These are phyloP conservation scores for Stramonita haemastoma DNA, from an alignment of 2,888 invertebrate species.

Conservation along the genomic window DNA sequence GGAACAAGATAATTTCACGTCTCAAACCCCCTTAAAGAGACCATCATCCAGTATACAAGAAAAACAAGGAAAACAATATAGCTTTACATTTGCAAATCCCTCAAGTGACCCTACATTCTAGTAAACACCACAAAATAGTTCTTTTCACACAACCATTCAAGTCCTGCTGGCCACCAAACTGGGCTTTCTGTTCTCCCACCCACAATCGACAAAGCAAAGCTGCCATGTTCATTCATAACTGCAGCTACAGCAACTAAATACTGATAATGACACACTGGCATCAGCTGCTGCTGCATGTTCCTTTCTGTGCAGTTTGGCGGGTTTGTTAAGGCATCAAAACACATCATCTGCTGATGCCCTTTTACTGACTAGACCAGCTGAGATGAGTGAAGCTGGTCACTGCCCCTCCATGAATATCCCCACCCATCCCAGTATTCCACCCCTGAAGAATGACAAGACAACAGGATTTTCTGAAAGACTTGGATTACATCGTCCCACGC, in stretches of 20 bases:
- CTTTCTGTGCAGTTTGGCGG: neutral
- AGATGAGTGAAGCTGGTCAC: slow-evolving; percentile 51
- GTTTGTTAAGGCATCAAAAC: neutral
- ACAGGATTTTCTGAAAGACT: slow-evolving; percentile 73
- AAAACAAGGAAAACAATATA: no score
- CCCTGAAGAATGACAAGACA: slow-evolving; percentile 71
- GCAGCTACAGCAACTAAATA: neutral
- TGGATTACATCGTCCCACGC: slow-evolving; percentile 69
- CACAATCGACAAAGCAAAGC: neutral
- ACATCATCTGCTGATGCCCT: neutral
- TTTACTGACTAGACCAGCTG: slow-evolving; percentile 44
- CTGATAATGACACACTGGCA: slow-evolving; percentile 8
- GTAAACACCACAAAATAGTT: no score
- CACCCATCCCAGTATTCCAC: slow-evolving; percentile 33
- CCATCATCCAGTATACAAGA: no score
- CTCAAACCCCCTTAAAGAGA: no score
- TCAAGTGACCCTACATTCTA: no score
- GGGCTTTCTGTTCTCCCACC: neutral
- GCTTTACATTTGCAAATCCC: no score
- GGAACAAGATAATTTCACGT: no score
- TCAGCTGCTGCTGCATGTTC: neutral
- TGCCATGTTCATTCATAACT: neutral
- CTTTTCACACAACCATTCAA: no score
- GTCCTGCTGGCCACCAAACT: no score
- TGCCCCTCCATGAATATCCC: slow-evolving; percentile 5